A percentile compares a stretch with the other conserved stretches of the same genome.
Conservation (phyloP, 2,797 vertebrate species). For the Netta rufina region DNA sequence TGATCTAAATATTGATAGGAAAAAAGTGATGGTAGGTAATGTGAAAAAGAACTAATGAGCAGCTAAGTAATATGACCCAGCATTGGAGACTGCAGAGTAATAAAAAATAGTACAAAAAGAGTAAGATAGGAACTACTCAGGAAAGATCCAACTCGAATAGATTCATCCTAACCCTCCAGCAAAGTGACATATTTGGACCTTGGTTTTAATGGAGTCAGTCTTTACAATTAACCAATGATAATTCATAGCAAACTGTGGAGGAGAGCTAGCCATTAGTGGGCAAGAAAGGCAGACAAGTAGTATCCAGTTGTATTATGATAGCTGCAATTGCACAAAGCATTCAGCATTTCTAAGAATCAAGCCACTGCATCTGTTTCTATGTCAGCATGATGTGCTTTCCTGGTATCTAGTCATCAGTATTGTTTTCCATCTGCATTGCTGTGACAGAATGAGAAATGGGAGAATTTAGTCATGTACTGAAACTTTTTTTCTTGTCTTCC, state of each 20-base stretch:
- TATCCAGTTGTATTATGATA: not conserved
- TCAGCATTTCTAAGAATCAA: slow-evolving; percentile 40
- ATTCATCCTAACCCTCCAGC: not conserved
- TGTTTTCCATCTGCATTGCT: slow-evolving; percentile 32
- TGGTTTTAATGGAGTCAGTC: slow-evolving; percentile 48
- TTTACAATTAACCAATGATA: slow-evolving; percentile 41
- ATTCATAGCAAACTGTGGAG: slow-evolving; percentile 40
- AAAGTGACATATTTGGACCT: slow-evolving; percentile 11
- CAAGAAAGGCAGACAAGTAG: not conserved
- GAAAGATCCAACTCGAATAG: not conserved
- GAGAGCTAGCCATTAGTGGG: slow-evolving; percentile 19
- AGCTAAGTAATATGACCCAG: not conserved
- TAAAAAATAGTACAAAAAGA: not conserved
- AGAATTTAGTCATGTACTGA: not conserved
- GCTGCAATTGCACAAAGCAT: not conserved
- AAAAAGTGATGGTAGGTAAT: not conserved
- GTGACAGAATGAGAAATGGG: not conserved
- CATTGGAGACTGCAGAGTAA: not conserved
- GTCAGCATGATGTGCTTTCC: slow-evolving; percentile 52
- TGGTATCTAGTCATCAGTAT: slow-evolving; percentile 28
- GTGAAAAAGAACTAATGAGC: not conserved
- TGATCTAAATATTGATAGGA: not conserved
- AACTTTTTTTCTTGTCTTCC: not conserved
- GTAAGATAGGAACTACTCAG: not conserved
- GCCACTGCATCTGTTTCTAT: slow-evolving; percentile 50